Evolutionary conservation across 2,888 invertebrate species (phyloP).

Genomic region (Xestia xanthographa): DNA sequence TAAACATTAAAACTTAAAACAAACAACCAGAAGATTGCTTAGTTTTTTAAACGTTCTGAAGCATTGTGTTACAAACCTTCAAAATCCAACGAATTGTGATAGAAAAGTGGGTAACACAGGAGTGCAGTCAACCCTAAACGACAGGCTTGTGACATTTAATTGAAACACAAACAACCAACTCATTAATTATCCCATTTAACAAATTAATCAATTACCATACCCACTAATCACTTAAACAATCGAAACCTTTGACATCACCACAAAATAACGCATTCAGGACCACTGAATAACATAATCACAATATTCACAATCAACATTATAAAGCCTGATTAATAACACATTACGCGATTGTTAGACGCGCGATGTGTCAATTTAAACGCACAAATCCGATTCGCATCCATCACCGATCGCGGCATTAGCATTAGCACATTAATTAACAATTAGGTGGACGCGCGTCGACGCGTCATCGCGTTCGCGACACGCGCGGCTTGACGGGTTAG

Average conservation of each 20-base stretch:
- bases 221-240: slow-evolving; percentile 31
- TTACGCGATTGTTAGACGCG: slow-evolving; percentile 57
- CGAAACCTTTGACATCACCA: slow-evolving; percentile 24
- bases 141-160: not conserved
- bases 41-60: not conserved
- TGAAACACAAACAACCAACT: slow-evolving; percentile 14
- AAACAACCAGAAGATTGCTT: too few relatives aligned
- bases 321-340: slow-evolving; percentile 59
- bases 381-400: slow-evolving; percentile 71
- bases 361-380: slow-evolving; percentile 64
- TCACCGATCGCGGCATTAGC: slow-evolving; percentile 67
- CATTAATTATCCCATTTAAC: not conserved
- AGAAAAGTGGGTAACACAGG: not conserved
- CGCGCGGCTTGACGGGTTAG: slow-evolving; percentile 54
- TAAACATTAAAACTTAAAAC: too few relatives aligned
- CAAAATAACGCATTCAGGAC: slow-evolving; percentile 42
- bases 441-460: slow-evolving; percentile 63
- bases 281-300: slow-evolving; percentile 27
- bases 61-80: not conserved
- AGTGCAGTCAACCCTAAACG: not conserved
- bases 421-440: slow-evolving; percentile 70
- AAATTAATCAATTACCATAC: slow-evolving; percentile 4
- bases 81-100: not conserved
- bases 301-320: slow-evolving; percentile 43
- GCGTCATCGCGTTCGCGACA: slow-evolving; percentile 65